Evolutionary conservation across 2,113 vertebrate genomes (phyloP).

Genomic region (Ciconia boyciana): DNA sequence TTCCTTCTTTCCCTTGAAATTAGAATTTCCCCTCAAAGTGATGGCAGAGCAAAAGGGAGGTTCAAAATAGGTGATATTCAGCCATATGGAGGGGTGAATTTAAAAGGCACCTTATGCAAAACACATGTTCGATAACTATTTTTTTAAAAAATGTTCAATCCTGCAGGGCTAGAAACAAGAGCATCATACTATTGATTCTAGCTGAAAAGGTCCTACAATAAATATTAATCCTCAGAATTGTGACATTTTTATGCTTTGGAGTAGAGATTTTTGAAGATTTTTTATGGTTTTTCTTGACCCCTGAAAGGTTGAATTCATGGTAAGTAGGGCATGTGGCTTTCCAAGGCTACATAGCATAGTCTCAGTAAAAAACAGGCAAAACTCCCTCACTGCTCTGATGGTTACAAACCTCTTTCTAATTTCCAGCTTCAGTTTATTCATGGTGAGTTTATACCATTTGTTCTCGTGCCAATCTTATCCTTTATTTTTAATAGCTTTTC

Average conservation of each 20-base stretch:
- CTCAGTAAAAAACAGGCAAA: slow-evolving; percentile 30
- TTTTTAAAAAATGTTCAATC: not conserved
- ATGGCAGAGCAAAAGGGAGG: not conserved
- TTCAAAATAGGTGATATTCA: not conserved
- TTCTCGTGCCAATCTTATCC: slow-evolving; percentile 36
- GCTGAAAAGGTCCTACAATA: not conserved
- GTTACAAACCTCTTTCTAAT: slow-evolving; percentile 28
- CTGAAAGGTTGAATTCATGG: not conserved
- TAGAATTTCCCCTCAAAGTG: not conserved
- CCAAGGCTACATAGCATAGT: not conserved
- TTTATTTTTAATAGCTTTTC: slow-evolving; percentile 53
- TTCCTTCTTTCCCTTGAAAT: not conserved
- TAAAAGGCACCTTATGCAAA: not conserved
- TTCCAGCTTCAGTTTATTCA: slow-evolving; percentile 36
- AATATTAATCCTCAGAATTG: not conserved
- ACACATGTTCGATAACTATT: not conserved
- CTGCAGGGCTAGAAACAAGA: not conserved
- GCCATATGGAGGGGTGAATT: not conserved
- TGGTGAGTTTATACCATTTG: slow-evolving; percentile 12
- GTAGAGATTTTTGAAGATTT: not conserved
- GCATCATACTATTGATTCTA: not conserved
- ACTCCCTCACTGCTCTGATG: slow-evolving; percentile 12
- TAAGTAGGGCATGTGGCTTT: slow-evolving; percentile 7
- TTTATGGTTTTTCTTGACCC: not conserved
- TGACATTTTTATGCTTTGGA: not conserved